Evolutionary conservation across 2,797 vertebrate genomes (phyloP).

Genomic region (Fistularia tabacaria): DNA sequence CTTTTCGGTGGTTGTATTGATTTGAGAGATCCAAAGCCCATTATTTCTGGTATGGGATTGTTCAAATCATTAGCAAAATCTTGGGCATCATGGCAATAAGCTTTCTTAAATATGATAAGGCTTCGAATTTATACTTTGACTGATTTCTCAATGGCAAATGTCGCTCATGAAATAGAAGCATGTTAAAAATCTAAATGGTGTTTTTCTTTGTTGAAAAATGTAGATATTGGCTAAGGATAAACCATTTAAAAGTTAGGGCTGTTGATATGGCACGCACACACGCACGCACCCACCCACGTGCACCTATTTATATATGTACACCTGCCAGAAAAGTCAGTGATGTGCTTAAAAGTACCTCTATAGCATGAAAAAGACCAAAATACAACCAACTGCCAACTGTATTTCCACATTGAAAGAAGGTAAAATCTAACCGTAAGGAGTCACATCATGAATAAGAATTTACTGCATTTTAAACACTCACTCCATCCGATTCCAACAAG

Average conservation of each 20-base stretch:
- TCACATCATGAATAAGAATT: not conserved
- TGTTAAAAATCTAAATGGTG: no score
- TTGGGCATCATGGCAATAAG: no score
- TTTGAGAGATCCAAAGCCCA: not conserved
- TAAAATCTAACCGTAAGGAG: slow-evolving; percentile 15
- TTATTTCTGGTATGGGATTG: no score
- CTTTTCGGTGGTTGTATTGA: not conserved
- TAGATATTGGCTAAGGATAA: no score
- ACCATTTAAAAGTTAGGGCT: not conserved
- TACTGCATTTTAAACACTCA: no score
- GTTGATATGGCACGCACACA: not conserved
- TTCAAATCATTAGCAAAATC: no score
- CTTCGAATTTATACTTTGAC: no score
- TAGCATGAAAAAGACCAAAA: slow-evolving; percentile 58
- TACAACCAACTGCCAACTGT: slow-evolving; percentile 43
- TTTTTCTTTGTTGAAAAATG: no score
- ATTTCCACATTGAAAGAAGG: slow-evolving; percentile 51
- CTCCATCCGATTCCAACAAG: no score
- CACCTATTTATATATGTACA: slow-evolving; percentile 29
- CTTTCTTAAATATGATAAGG: no score
- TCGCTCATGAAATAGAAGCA: no score
- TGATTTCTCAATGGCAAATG: no score
- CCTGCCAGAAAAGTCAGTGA: slow-evolving; percentile 61
- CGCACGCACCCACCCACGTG: not conserved
- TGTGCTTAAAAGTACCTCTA: slow-evolving; percentile 54